Conservation (phyloP, 2,888 invertebrate species). For the Autographa pulchrina region DNA sequence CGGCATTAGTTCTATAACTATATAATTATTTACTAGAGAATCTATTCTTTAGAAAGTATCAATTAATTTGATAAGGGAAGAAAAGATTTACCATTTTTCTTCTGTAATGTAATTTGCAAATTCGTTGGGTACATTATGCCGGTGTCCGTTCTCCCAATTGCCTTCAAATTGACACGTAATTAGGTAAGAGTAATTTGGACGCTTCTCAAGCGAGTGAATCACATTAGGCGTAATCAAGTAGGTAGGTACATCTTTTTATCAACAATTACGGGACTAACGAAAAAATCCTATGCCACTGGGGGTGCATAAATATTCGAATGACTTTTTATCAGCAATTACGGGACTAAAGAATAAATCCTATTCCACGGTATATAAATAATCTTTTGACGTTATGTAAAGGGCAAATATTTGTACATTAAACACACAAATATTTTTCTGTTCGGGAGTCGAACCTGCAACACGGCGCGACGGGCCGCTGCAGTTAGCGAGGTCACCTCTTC, state of each 20-base stretch:
- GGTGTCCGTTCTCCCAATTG: not conserved
- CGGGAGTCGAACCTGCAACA: too few relatives aligned
- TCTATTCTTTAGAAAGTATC: not conserved
- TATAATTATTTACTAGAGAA: not conserved
- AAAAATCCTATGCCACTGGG: not conserved
- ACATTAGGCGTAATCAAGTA: not conserved
- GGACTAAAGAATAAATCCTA: too few relatives aligned
- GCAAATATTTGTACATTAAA: too few relatives aligned
- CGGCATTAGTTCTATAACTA: not conserved
- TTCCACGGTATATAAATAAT: too few relatives aligned
- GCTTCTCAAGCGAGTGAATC: not conserved
- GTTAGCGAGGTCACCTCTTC: too few relatives aligned
- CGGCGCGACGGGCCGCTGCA: too few relatives aligned
- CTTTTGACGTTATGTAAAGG: too few relatives aligned
- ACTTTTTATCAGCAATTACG: too few relatives aligned
- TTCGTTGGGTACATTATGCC: not conserved
- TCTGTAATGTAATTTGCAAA: slow-evolving; percentile 5
- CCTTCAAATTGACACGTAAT: slow-evolving; percentile 25
- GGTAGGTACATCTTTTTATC: not conserved
- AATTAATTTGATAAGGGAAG: not conserved
- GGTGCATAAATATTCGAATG: too few relatives aligned
- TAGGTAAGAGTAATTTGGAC: slow-evolving; percentile 17
- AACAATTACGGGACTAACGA: not conserved
- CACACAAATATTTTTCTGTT: too few relatives aligned
- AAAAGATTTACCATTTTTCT: slow-evolving; percentile 1